These are phyloP conservation scores for Malurus melanocephalus DNA, from an alignment of 2,113 vertebrate genomes.

Conservation along the genomic window DNA sequence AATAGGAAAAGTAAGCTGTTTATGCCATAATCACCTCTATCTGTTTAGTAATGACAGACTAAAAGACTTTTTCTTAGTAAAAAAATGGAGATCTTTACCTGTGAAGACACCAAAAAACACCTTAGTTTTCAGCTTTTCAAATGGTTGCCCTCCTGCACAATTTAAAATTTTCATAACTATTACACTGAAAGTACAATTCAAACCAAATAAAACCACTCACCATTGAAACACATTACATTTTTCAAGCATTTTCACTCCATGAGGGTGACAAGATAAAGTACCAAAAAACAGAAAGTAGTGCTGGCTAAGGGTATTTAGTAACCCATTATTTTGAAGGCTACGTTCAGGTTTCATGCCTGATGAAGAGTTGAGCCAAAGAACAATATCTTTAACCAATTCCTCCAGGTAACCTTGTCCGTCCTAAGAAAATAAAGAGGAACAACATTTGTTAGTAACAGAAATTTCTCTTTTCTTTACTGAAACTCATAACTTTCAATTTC, in stretches of 20 bases:
- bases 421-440: conserved; percentile 60
- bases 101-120: neutral
- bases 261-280: conserved; percentile 92
- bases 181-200: neutral
- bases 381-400: conserved; percentile 93
- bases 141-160: neutral
- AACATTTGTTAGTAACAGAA: neutral
- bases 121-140: neutral
- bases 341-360: conserved; percentile 92
- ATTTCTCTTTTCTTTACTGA: neutral
- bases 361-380: conserved; percentile 87
- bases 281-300: conserved; percentile 97
- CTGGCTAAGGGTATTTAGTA: conserved; percentile 93
- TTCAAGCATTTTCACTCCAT: conserved; percentile 96
- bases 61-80: neutral
- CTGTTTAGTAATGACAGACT: neutral
- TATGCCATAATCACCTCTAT: neutral
- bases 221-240: conserved; percentile 97
- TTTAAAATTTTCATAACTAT: neutral
- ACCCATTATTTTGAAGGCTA: conserved; percentile 91
- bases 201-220: conserved; percentile 69
- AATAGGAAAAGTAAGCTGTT: neutral
- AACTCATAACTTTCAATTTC: neutral
- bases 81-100: neutral
- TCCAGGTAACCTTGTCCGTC: conserved; percentile 94